Conservation (phyloP, 1,140 invertebrate genomes). For the Neomicropteryx cornuta region DNA sequence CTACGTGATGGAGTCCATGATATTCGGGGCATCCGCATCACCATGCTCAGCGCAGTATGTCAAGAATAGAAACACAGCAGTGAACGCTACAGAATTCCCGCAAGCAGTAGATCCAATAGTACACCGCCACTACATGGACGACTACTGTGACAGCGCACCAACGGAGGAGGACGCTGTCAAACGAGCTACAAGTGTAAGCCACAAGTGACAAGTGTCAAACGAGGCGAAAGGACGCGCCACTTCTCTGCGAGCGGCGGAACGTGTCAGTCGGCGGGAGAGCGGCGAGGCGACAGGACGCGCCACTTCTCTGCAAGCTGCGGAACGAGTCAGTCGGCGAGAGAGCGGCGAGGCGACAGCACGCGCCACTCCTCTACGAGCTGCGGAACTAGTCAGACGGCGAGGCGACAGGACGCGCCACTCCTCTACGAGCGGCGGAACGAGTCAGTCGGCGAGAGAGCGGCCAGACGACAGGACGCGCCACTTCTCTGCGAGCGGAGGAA, state of each 20-base stretch:
- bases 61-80: constrained; percentile 19
- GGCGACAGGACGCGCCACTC: too few relatives aligned
- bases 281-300: constrained; percentile 3
- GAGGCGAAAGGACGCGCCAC: too few relatives aligned
- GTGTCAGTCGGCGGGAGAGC: constrained; percentile 9
- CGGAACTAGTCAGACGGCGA: too few relatives aligned
- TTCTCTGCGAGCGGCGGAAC: too few relatives aligned
- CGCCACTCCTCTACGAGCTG: too few relatives aligned
- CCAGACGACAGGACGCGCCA: too few relatives aligned
- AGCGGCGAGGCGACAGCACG: too few relatives aligned
- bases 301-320: constrained; percentile 7
- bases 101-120: constrained; percentile 15
- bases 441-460: too few relatives aligned
- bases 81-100: constrained; percentile 13
- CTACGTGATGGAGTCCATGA: constrained; percentile 19
- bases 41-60: constrained; percentile 17
- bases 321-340: too few relatives aligned
- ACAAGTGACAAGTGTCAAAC: too few relatives aligned
- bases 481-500: too few relatives aligned
- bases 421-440: too few relatives aligned
- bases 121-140: constrained; percentile 24
- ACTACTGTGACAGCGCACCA: constrained; percentile 19
- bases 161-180: constrained; percentile 9
- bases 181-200: constrained; percentile 9
- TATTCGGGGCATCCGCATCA: constrained; percentile 20